Evolutionary conservation across 2,113 vertebrate species (phyloP).

Genomic region (Hippocampus mohnikei): DNA sequence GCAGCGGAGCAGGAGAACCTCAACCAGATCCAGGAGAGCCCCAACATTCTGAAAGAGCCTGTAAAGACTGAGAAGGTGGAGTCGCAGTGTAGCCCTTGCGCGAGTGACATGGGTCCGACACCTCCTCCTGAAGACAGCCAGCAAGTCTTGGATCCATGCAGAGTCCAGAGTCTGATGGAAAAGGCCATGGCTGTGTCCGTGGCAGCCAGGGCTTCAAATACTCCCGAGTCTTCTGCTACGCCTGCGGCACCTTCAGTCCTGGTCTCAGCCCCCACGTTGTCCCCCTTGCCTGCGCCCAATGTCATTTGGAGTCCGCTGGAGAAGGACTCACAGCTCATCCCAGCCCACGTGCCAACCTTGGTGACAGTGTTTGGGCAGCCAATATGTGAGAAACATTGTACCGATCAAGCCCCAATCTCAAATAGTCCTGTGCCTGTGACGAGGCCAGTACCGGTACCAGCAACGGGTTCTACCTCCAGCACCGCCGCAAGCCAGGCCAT

Average conservation of each 20-base stretch:
- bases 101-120: slow-evolving; percentile 32
- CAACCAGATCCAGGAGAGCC: slow-evolving; percentile 51
- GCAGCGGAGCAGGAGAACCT: slow-evolving; percentile 86
- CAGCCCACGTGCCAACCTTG: slow-evolving; percentile 28
- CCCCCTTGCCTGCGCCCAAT: slow-evolving; percentile 37
- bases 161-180: slow-evolving; percentile 60
- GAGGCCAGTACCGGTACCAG: slow-evolving; percentile 5
- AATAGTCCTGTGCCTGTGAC: background rate
- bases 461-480: slow-evolving; percentile 8
- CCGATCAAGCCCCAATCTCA: slow-evolving; percentile 3
- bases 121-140: slow-evolving; percentile 58
- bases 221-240: background rate
- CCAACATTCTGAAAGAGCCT: slow-evolving; percentile 9
- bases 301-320: slow-evolving; percentile 48
- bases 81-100: slow-evolving; percentile 5
- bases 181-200: slow-evolving; percentile 52
- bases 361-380: slow-evolving; percentile 31
- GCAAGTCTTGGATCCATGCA: slow-evolving; percentile 55
- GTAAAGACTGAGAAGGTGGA: slow-evolving; percentile 14
- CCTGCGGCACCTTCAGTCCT: slow-evolving; percentile 15
- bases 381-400: slow-evolving; percentile 20
- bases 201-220: slow-evolving; percentile 10
- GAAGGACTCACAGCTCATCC: slow-evolving; percentile 34
- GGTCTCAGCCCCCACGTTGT: slow-evolving; percentile 14
- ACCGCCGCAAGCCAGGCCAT: slow-evolving; percentile 5